Conservation (phyloP, 2,113 vertebrate genomes). For the human region DNA sequence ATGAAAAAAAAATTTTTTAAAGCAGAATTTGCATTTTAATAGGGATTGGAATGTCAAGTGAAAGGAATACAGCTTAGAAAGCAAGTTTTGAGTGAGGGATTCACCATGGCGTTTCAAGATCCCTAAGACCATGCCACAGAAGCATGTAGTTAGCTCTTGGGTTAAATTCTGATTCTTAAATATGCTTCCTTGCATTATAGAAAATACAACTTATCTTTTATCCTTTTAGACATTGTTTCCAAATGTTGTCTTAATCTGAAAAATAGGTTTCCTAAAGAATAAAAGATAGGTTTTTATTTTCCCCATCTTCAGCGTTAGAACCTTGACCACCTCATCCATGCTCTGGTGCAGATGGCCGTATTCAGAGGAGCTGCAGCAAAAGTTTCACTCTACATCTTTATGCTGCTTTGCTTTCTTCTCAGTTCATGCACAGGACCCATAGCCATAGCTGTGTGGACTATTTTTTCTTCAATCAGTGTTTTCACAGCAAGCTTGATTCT, state of each 20-base stretch:
- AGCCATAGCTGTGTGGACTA: neutral
- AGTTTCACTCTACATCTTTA: neutral
- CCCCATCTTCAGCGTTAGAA: neutral
- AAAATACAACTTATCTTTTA: neutral
- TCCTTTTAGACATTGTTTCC: neutral
- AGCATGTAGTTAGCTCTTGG: neutral
- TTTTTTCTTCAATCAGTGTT: neutral
- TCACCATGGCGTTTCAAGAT: neutral
- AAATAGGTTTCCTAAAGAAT: neutral
- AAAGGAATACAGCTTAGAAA: neutral
- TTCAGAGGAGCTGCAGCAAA: neutral
- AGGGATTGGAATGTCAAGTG: neutral
- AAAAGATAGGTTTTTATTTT: neutral
- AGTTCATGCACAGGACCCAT: neutral
- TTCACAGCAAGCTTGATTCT: neutral
- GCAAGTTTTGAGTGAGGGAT: neutral
- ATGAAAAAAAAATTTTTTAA: neutral
- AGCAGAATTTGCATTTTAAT: neutral
- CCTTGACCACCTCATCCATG: neutral
- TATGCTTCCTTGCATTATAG: neutral
- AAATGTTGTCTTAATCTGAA: neutral
- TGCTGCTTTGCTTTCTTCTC: neutral
- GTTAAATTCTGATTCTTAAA: neutral
- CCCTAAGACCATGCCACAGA: neutral
- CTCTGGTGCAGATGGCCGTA: neutral